These are phyloP conservation scores for Pelodiscus sinensis DNA, from an alignment of 2,113 vertebrate species.

Conservation along the genomic window DNA sequence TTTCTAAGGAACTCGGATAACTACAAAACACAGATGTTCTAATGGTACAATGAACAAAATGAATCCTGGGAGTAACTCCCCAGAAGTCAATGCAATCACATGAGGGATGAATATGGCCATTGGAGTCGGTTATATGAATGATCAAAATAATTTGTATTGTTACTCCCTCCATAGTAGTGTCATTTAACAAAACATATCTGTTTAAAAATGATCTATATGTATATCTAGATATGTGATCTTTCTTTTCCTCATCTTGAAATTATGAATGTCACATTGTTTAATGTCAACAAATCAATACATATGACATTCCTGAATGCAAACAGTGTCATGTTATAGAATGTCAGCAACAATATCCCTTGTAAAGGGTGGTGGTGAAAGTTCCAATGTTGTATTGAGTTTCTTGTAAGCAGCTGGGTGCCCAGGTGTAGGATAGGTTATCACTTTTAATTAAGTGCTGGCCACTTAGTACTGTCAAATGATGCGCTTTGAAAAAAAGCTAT, in stretches of 20 bases:
- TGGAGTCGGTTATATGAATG: not conserved
- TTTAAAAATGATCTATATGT: not conserved
- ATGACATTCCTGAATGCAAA: not conserved
- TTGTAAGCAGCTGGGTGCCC: not conserved
- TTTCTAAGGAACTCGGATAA: not conserved
- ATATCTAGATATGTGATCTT: not conserved
- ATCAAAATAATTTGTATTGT: not conserved
- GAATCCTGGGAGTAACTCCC: not conserved
- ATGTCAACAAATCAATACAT: not conserved
- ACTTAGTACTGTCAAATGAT: not conserved
- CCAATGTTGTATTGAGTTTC: not conserved
- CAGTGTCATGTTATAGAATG: not conserved
- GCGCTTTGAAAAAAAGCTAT: not conserved
- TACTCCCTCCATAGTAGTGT: not conserved
- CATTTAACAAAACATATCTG: not conserved
- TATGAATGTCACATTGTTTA: not conserved
- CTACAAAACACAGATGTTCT: not conserved
- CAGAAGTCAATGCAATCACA: not conserved
- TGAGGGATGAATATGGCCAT: not conserved
- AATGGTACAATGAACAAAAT: not conserved
- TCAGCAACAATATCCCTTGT: not conserved
- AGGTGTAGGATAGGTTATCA: not conserved
- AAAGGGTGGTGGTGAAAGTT: not conserved
- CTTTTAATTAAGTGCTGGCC: not conserved
- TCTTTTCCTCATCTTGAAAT: slow-evolving; percentile 1